These are phyloP conservation scores for Emberiza fucata DNA, from an alignment of 2,113 vertebrate species.

Conservation along the genomic window DNA sequence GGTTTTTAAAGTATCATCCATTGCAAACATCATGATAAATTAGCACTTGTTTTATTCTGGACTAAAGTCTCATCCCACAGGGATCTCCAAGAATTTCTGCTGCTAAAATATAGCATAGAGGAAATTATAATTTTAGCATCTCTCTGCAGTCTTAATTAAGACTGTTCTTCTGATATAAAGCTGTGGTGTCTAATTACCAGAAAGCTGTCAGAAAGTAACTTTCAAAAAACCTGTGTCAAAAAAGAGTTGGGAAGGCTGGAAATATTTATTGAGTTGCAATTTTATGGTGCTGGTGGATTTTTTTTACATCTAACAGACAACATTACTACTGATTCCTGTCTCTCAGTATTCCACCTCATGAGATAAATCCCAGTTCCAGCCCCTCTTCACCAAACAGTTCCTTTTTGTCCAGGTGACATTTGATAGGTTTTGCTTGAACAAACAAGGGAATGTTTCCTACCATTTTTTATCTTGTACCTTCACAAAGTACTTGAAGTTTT, in stretches of 20 bases:
- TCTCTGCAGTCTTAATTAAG: slow-evolving; percentile 64
- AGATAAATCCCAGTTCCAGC: not conserved
- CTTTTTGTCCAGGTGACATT: not conserved
- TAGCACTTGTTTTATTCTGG: slow-evolving; percentile 49
- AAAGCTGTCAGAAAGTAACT: slow-evolving; percentile 56
- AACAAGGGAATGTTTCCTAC: not conserved
- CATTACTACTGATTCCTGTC: not conserved
- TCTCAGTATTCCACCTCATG: not conserved
- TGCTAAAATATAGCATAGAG: slow-evolving; percentile 32
- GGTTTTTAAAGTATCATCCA: not conserved
- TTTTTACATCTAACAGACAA: not conserved
- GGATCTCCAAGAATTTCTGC: slow-evolving; percentile 38
- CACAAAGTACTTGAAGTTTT: not conserved
- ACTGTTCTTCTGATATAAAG: slow-evolving; percentile 33
- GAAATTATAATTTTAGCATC: slow-evolving; percentile 61
- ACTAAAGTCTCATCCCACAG: slow-evolving; percentile 49
- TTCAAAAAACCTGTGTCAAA: slow-evolving; percentile 38
- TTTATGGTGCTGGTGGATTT: not conserved
- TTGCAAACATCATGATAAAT: not conserved
- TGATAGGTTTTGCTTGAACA: not conserved
- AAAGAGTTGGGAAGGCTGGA: slow-evolving; percentile 7
- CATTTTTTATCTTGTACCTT: not conserved
- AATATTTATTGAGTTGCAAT: not conserved
- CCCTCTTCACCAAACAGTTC: not conserved
- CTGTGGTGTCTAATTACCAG: slow-evolving; percentile 24